Percentiles rank a stretch among this genome's conserved stretches.
These are phyloP conservation scores for Agrenia bidenticulata DNA, from an alignment of 2,888 invertebrate genomes.

Conservation along the genomic window DNA sequence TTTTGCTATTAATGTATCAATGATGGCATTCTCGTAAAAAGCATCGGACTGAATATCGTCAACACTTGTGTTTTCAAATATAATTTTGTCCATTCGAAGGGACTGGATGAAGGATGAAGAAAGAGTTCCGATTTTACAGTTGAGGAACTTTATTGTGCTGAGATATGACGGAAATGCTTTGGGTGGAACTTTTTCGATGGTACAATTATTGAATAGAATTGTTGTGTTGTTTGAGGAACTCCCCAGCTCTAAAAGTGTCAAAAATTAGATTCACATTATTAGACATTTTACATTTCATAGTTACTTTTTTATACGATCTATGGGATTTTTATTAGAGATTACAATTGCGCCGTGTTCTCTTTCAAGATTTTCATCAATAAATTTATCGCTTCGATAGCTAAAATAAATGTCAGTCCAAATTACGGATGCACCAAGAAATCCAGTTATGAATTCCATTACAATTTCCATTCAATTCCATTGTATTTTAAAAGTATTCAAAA, in stretches of 20 bases:
- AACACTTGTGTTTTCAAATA: constrained; percentile 57
- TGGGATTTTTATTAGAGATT: no score
- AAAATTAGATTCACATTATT: background rate
- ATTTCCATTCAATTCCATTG: no score
- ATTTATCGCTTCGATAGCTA: no score
- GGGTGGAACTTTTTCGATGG: constrained; percentile 39
- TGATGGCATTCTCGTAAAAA: constrained; percentile 61
- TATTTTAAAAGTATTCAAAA: no score
- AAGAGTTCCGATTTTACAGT: constrained; percentile 63
- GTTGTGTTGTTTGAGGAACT: constrained; percentile 9
- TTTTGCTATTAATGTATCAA: constrained; percentile 55
- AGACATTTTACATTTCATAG: no score
- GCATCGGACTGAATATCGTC: constrained; percentile 44
- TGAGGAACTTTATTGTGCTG: constrained; percentile 50
- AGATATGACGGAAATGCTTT: constrained; percentile 50
- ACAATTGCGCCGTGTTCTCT: no score
- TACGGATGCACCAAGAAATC: no score
- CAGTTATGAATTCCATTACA: no score
- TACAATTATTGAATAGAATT: constrained; percentile 36
- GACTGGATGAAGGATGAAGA: constrained; percentile 68
- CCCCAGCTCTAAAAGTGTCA: background rate
- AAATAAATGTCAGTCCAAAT: no score
- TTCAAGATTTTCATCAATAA: no score
- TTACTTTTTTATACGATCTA: no score
- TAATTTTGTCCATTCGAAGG: constrained; percentile 65